Evolutionary conservation across 1,140 invertebrate species (phyloP).

Genomic region (Papilio helenus): DNA sequence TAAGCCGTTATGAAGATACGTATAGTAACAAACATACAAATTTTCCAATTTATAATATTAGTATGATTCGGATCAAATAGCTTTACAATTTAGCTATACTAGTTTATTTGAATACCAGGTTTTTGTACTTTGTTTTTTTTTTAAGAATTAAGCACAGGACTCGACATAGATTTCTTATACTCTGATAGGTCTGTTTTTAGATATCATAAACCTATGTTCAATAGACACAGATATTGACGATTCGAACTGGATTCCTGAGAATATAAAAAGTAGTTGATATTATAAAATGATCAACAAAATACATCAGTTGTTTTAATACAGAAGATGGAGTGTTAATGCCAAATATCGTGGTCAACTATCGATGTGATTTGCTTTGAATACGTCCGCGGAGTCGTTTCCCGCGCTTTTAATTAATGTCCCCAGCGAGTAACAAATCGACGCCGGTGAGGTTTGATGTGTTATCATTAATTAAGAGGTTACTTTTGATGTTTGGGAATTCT

Average conservation of each 20-base stretch:
- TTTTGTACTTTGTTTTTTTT: too few species aligned
- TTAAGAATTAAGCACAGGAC: too few species aligned
- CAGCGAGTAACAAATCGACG: constrained; percentile 2
- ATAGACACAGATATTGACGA: too few species aligned
- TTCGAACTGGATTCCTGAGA: background rate
- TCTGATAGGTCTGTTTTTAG: too few species aligned
- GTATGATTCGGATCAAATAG: too few species aligned
- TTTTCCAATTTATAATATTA: too few species aligned
- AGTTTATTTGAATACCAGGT: too few species aligned
- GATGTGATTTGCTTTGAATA: constrained; percentile 16
- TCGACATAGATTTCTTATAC: too few species aligned
- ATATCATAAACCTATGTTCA: too few species aligned
- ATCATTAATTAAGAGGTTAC: constrained; percentile 32
- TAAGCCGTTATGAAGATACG: too few species aligned
- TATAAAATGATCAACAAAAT: background rate
- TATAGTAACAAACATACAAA: too few species aligned
- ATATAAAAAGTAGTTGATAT: constrained; percentile 1
- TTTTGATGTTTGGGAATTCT: constrained; percentile 31
- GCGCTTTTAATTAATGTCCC: constrained; percentile 27
- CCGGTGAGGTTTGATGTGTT: constrained; percentile 25
- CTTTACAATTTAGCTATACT: too few species aligned
- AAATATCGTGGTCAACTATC: background rate
- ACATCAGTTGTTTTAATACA: background rate
- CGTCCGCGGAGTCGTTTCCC: background rate
- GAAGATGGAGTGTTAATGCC: background rate